A percentile compares a stretch with the other conserved stretches of the same genome.
These are phyloP conservation scores for Thereva nobilitata DNA, from an alignment of 2,888 invertebrate genomes.

Conservation along the genomic window DNA sequence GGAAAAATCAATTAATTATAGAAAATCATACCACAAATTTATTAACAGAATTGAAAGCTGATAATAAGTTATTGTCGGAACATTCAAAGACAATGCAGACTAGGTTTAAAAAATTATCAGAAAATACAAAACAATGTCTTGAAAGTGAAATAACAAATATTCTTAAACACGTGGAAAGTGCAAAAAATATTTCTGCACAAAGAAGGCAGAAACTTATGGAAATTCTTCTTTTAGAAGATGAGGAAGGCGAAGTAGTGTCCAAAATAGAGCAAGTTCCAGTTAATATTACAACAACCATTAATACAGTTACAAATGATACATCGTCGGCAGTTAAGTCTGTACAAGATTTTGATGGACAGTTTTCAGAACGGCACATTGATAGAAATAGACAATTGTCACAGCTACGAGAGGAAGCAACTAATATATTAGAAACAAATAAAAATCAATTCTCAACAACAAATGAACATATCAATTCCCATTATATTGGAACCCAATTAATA, in stretches of 20 bases:
- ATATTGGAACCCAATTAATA: background rate
- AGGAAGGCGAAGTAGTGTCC: constrained; percentile 49
- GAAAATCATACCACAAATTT: background rate
- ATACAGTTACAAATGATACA: constrained; percentile 44
- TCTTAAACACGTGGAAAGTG: constrained; percentile 43
- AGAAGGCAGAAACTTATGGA: constrained; percentile 46
- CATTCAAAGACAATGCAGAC: background rate
- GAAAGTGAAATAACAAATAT: constrained; percentile 43
- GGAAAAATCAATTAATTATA: constrained; percentile 12
- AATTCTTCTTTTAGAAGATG: constrained; percentile 53
- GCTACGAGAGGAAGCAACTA: background rate
- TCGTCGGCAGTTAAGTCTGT: constrained; percentile 44
- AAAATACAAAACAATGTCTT: constrained; percentile 39
- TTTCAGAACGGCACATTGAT: too few relatives aligned
- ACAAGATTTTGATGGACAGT: constrained; percentile 48
- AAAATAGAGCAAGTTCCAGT: constrained; percentile 46
- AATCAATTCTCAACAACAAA: background rate
- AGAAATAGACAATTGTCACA: too few relatives aligned
- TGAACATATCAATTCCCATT: background rate
- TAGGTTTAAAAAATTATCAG: background rate
- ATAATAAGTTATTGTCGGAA: background rate
- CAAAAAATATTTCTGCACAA: constrained; percentile 45
- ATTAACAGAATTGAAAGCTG: background rate
- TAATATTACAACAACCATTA: constrained; percentile 46
- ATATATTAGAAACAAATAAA: background rate